A percentile compares a stretch with the other conserved stretches of the same genome.
Conservation (phyloP, 2,888 invertebrate species). For the Acleris sparsana region DNA sequence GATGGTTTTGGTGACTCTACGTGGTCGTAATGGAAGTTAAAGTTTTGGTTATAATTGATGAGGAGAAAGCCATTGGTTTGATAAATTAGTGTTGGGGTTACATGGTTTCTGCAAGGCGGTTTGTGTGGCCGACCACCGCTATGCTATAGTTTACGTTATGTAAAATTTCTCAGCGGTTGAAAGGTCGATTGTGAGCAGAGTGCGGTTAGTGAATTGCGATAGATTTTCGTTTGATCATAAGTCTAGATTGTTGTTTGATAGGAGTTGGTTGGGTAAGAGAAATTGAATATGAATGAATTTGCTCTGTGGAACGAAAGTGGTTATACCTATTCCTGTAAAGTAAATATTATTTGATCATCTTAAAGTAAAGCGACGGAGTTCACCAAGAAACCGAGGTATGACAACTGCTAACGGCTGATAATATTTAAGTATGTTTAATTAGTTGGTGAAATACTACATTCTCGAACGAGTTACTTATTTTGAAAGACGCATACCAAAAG, state of each 20-base stretch:
- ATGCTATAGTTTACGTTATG: slow-evolving; percentile 20
- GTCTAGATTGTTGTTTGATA: slow-evolving; percentile 3
- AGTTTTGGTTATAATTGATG: slow-evolving; percentile 38
- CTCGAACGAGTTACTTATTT: no score
- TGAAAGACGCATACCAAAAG: no score
- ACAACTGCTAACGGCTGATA: no score
- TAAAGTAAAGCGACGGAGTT: no score
- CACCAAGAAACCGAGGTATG: no score
- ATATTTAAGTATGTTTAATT: no score
- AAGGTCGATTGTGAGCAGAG: slow-evolving; percentile 32
- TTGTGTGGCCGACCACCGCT: slow-evolving; percentile 28
- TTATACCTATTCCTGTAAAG: no score
- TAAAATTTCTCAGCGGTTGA: slow-evolving; percentile 32
- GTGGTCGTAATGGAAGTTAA: slow-evolving; percentile 37
- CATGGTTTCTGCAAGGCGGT: slow-evolving; percentile 29
- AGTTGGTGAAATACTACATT: no score
- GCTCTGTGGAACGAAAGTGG: background rate
- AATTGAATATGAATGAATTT: background rate
- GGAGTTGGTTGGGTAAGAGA: slow-evolving; percentile 3
- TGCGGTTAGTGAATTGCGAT: slow-evolving; percentile 34
- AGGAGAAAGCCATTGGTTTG: slow-evolving; percentile 37
- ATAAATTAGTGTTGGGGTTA: slow-evolving; percentile 33
- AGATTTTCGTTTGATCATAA: slow-evolving; percentile 11
- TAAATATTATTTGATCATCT: no score
- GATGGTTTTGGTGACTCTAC: slow-evolving; percentile 40